Base-by-base conservation (phyloP, 30 jellyfish, hydroid and myxozoan species). In the Aurelia sp. region DNA sequence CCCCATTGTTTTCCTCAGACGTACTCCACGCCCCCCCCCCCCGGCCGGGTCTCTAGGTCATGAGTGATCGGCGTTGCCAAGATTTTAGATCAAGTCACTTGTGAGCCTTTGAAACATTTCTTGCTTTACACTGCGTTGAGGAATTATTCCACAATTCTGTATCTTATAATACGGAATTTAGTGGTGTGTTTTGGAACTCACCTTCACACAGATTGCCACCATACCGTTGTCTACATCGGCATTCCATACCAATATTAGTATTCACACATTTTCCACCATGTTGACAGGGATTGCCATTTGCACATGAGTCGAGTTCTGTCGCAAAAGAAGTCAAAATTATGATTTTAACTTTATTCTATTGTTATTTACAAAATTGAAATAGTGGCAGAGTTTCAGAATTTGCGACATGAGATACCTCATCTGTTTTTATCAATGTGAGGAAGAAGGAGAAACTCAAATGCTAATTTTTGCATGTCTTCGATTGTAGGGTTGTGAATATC, bases 241-340 rank as follows among this genome's bases (percentile, higher is more conserved):
- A 90, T 78, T 76, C 91, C 84, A 90, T 76, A 1, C 95, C 91
- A 55, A 51, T 57, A 3, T 76, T 69, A 24, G 88, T 67, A 62
- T 77, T 82, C 24, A 64, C 92, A 67, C 97, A 90, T 78, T 71
- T 75, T n/a, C 97, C 97, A 58, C 95, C 95, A 71, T 90, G 95
- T 40, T 64, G 93, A 51, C 97, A 90, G 3, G 97, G 97, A 61
- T 78, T 90, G 6, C 88, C 87, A 24, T 71, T 84, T 41, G 95
- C 91, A 48, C 97, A 90, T 57, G 58, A 76, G 63, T 90, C 94
- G 15, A 74, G 13, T 64, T 67, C 95, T 78, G 27, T 50, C 13
- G 64, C 27, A 73, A 10, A 13, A 73, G 4, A 27, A 40, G 8
- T 40, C 8, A 40, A 6, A 7, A 44, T 44, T 44, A 44, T 5